Conservation (phyloP, 2,113 vertebrate genomes). For the Malurus melanocephalus region DNA sequence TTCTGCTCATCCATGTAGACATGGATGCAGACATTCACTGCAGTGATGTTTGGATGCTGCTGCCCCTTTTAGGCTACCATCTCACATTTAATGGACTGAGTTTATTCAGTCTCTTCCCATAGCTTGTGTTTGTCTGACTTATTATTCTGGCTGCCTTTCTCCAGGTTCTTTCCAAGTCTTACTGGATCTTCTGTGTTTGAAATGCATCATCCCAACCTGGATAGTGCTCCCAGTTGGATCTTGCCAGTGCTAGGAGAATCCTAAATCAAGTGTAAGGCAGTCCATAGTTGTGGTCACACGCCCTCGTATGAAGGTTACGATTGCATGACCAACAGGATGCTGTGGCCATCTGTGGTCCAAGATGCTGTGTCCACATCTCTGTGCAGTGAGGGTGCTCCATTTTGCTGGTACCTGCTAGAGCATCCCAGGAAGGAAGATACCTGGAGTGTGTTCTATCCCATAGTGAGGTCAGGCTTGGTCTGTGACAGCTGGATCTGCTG, state of each 20-base stretch:
- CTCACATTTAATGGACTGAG: not conserved
- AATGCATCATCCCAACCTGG: not conserved
- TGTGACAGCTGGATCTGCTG: not conserved
- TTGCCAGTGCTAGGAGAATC: not conserved
- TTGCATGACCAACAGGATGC: not conserved
- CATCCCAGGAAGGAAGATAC: not conserved
- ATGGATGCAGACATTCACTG: not conserved
- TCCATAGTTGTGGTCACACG: not conserved
- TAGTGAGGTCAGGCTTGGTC: not conserved
- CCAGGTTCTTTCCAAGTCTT: not conserved
- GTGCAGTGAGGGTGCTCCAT: fast-evolving
- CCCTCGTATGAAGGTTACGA: not conserved
- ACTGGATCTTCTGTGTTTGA: not conserved
- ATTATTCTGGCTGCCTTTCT: not conserved
- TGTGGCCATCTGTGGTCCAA: not conserved
- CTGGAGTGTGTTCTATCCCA: not conserved
- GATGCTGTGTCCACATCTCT: not conserved
- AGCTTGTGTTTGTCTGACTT: not conserved
- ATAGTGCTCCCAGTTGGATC: not conserved
- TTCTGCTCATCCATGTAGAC: not conserved
- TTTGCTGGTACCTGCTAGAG: not conserved
- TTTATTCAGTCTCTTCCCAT: not conserved
- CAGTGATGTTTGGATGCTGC: not conserved
- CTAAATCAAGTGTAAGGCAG: not conserved
- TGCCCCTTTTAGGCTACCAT: not conserved